Conservation (phyloP, 2,113 vertebrate species). For the Ancistrus triradiatus region DNA sequence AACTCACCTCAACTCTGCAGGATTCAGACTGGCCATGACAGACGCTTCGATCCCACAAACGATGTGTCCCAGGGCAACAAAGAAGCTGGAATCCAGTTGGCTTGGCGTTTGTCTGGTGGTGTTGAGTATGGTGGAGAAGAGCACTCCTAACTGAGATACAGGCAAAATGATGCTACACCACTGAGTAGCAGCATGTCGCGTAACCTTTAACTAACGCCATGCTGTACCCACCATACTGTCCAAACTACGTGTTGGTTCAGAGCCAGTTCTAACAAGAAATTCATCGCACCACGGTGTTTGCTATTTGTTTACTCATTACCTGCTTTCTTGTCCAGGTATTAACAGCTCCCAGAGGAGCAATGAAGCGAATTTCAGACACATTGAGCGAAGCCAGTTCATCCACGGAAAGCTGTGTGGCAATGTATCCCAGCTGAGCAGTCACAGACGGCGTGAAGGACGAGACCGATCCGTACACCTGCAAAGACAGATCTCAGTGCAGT, state of each 20-base stretch:
- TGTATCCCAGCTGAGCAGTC: slow-evolving; percentile 64
- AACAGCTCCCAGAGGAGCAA: slow-evolving; percentile 62
- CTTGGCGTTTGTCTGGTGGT: slow-evolving; percentile 56
- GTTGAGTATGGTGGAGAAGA: slow-evolving; percentile 60
- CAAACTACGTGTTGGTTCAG: too few species aligned
- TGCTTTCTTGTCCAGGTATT: slow-evolving; percentile 61
- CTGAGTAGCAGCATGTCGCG: too few species aligned
- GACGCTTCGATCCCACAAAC: slow-evolving; percentile 66
- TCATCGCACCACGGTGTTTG: too few species aligned
- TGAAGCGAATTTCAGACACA: slow-evolving; percentile 56
- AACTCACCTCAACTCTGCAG: slow-evolving; percentile 72
- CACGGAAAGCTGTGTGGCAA: slow-evolving; percentile 54
- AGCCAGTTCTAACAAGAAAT: slow-evolving; percentile 2
- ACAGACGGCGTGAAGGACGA: slow-evolving; percentile 59
- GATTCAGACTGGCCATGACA: slow-evolving; percentile 62
- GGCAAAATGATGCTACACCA: neutral
- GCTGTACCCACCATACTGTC: too few species aligned
- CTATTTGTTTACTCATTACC: slow-evolving; percentile 58
- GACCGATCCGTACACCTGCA: slow-evolving; percentile 61
- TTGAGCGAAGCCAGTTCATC: slow-evolving; percentile 61
- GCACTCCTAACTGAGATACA: slow-evolving; percentile 55
- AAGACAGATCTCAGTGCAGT: neutral
- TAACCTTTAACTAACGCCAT: too few species aligned
- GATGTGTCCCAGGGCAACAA: slow-evolving; percentile 70
- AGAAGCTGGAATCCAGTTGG: slow-evolving; percentile 65